Evolutionary conservation across 2,113 vertebrate species (phyloP).

Genomic region (Ceyx melanurus): DNA sequence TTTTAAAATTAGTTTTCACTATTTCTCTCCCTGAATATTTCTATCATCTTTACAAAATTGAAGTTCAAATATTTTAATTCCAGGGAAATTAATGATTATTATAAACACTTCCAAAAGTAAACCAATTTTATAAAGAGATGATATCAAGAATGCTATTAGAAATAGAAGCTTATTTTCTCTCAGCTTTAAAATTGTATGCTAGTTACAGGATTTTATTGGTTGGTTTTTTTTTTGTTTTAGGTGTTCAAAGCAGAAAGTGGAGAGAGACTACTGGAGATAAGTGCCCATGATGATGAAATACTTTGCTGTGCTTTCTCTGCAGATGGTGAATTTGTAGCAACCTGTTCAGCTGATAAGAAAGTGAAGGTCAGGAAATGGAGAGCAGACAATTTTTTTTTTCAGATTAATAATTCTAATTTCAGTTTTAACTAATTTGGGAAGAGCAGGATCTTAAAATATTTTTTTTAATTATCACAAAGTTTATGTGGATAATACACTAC

Average conservation of each 20-base stretch:
- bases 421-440: background rate
- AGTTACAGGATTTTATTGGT: background rate
- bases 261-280: slow-evolving; percentile 86
- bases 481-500: background rate
- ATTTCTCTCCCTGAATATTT: background rate
- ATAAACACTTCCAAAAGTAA: background rate
- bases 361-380: slow-evolving; percentile 82
- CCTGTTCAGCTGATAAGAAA: slow-evolving; percentile 91
- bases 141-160: background rate
- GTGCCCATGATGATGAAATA: slow-evolving; percentile 91
- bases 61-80: background rate
- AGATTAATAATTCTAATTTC: background rate
- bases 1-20: background rate
- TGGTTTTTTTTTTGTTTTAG: slow-evolving; percentile 69
- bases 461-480: background rate
- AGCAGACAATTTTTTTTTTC: background rate
- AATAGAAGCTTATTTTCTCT: too few relatives aligned
- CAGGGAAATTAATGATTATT: background rate
- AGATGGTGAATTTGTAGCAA: slow-evolving; percentile 87
- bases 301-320: slow-evolving; percentile 91
- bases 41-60: background rate
- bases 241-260: slow-evolving; percentile 91
- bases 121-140: background rate
- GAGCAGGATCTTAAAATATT: background rate
- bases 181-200: background rate